A percentile compares a stretch with the other conserved stretches of the same genome.
phyloP scores from a whole-genome alignment of 2,113 vertebrate genomes.

The Opisthocomus hoazin region DNA sequence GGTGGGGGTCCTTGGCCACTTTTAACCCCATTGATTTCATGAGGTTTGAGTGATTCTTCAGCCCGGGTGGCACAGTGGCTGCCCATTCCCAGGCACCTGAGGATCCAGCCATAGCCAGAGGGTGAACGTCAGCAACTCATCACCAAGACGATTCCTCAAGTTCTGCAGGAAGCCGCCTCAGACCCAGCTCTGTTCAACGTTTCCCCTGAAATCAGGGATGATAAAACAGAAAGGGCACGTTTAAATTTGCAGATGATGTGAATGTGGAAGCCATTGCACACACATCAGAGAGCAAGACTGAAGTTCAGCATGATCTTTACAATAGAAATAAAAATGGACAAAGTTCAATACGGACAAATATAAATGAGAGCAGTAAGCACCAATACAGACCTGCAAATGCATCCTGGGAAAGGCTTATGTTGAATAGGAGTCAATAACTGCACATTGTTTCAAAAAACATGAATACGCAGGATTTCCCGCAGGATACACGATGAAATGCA shows the following conservation, averaged over 20 bases:
- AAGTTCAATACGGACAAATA: background rate
- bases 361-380: background rate
- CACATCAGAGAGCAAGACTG: background rate
- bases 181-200: background rate
- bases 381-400: background rate
- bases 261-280: background rate
- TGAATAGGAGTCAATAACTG: background rate
- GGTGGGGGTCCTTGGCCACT: background rate
- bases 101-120: background rate
- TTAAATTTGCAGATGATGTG: background rate
- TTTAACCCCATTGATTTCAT: background rate
- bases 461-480: background rate
- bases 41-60: background rate
- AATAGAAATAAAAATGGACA: background rate
- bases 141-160: background rate
- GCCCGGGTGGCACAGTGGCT: background rate
- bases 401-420: background rate
- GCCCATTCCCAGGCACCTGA: background rate
- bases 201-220: background rate
- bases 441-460: background rate
- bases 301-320: background rate
- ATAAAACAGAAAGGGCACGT: background rate
- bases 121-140: background rate
- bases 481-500: background rate
- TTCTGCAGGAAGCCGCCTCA: background rate